phyloP scores from a whole-genome alignment of 2,113 vertebrate genomes.

The Orthonyx spaldingii region DNA sequence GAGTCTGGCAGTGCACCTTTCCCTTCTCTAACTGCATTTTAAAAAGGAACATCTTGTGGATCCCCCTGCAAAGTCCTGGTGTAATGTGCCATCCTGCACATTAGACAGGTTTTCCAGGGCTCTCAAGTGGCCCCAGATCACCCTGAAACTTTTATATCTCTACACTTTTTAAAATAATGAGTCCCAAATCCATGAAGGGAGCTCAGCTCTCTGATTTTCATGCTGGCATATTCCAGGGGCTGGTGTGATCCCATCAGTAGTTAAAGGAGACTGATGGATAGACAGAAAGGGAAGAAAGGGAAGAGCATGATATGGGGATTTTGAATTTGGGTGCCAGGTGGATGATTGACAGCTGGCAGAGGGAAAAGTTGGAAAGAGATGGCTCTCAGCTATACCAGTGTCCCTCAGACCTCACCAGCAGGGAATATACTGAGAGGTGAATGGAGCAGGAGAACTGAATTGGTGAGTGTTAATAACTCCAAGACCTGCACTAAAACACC shows the following conservation, averaged over 20 bases:
- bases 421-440: not conserved
- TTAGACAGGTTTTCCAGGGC: not conserved
- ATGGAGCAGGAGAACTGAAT: not conserved
- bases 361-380: not conserved
- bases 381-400: not conserved
- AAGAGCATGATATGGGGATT: not conserved
- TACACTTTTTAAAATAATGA: not conserved
- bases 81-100: not conserved
- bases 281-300: not conserved
- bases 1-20: not conserved
- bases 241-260: not conserved
- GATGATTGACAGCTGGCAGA: not conserved
- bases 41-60: not conserved
- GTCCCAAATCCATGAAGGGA: not conserved
- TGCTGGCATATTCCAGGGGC: not conserved
- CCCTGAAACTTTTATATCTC: not conserved
- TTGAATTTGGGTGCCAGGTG: not conserved
- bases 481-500: not conserved
- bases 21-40: not conserved
- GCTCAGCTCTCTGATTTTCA: not conserved
- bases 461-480: not conserved
- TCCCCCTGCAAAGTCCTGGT: not conserved
- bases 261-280: not conserved
- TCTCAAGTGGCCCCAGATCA: not conserved
- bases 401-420: not conserved